phyloP scores from a whole-genome alignment of 2,888 invertebrate genomes.

The Odontomyia ornata region DNA sequence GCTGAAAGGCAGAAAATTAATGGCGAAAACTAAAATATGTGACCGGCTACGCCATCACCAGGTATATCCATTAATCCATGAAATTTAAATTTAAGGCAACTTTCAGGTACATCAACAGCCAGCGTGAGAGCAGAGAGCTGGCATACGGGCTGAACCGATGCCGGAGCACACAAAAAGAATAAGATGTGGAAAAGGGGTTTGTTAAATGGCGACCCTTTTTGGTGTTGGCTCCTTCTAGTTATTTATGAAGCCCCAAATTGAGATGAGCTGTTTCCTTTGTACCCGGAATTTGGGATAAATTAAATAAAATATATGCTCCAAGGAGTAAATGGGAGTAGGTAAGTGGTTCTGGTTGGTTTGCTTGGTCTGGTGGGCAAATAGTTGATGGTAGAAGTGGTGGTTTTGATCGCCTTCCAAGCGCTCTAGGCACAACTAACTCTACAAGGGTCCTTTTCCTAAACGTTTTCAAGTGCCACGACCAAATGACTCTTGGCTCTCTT shows the following conservation, averaged over 20 bases:
- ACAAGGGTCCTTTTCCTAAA: neutral
- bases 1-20: constrained; percentile 48
- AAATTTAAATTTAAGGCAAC: constrained; percentile 48
- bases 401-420: neutral
- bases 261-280: constrained; percentile 47
- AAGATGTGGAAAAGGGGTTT: constrained; percentile 27
- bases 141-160: neutral
- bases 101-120: neutral
- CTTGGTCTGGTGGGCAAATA: constrained; percentile 19
- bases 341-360: constrained; percentile 30
- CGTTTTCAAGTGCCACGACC: constrained; percentile 12
- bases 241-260: constrained; percentile 49
- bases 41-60: constrained; percentile 48
- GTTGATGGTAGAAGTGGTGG: neutral
- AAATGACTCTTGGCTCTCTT: constrained; percentile 12
- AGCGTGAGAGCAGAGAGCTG: neutral
- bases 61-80: constrained; percentile 49
- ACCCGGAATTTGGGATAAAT: constrained; percentile 43
- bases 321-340: neutral
- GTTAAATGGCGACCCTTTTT: constrained; percentile 22
- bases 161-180: constrained; percentile 1
- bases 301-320: constrained; percentile 43
- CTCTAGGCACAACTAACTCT: neutral
- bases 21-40: constrained; percentile 48
- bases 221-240: constrained; percentile 38